Base-by-base conservation (phyloP, 37 sponge, comb jelly and placozoan species). In the Eunapius fragilis region DNA sequence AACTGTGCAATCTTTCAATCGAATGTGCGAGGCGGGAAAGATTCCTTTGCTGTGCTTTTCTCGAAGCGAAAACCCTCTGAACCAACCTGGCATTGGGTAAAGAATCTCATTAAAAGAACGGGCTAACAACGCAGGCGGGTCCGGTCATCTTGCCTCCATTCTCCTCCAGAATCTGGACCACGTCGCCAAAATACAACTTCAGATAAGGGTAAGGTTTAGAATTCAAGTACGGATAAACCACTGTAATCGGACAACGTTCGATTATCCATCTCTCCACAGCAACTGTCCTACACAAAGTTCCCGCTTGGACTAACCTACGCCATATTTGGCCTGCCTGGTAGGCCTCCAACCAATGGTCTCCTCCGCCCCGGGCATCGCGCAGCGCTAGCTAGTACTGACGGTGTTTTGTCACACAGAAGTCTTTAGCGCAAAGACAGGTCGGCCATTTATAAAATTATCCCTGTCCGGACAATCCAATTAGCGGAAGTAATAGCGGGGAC, bases 131-230 rank as follows among this genome's bases (percentile, higher is more conserved):
- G n/a, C n/a, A n/a, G n/a, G n/a, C n/a, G n/a, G n/a, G n/a, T n/a
- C n/a, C 50, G 37, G 41, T 11, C 24, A 32, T 74, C 81, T 48
- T 74, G 84, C 91, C 95, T 26, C 72, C 84, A 69, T 89, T 89
- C 76, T 95, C 93, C 68, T 95, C 95, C 85, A 95, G 74, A 34
- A 95, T 95, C 71, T 92, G 95, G 10, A 95, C 90, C 19, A 87
- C 84, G 32, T 95, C 95, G 22, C 95, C 95, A 23, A 95, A 89
- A 26, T 87, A 37, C 19, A 95, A 88, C 19, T 34, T 23, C 24
- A 95, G 68, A 74, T 79, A 95, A 37, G 88, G 95, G 74, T 91
- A 86, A 80, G 37, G 77, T 67, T 88, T 83, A 0, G 69, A 71
- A 41, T 81, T 36, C 14, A 69, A 38, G 58, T 83, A 94, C 70